Evolutionary conservation across 2,113 vertebrate species (phyloP).

Genomic region (Condylura cristata): DNA sequence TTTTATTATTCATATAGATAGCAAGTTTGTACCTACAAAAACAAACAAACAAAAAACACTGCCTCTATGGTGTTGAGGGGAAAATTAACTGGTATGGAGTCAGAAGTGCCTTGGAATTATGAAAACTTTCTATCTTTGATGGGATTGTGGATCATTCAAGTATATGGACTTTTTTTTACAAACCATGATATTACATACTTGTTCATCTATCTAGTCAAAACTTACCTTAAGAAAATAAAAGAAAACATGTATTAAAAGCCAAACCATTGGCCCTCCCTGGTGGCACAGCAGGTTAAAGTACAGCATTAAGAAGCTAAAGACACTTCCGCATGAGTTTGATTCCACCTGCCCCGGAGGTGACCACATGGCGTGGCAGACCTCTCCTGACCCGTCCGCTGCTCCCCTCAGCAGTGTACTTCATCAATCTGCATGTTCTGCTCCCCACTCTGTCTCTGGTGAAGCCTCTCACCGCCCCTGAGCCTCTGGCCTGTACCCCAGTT

Average conservation of each 20-base stretch:
- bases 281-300: no score
- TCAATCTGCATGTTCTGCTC: no score
- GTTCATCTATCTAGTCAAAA: not conserved
- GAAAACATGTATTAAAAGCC: not conserved
- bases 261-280: no score
- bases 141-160: not conserved
- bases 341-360: no score
- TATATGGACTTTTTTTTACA: not conserved
- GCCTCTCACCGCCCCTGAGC: no score
- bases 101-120: not conserved
- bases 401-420: no score
- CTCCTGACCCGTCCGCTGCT: no score
- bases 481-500: no score
- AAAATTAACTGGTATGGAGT: not conserved
- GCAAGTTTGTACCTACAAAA: not conserved
- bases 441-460: no score
- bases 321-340: no score
- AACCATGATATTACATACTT: not conserved
- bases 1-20: not conserved
- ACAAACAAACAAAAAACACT: not conserved
- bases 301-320: no score
- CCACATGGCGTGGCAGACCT: no score
- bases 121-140: not conserved
- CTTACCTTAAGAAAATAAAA: not conserved
- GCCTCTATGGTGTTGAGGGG: not conserved